Base-by-base conservation (phyloP, 2,888 invertebrate genomes). In the Alsophila aescularia region DNA sequence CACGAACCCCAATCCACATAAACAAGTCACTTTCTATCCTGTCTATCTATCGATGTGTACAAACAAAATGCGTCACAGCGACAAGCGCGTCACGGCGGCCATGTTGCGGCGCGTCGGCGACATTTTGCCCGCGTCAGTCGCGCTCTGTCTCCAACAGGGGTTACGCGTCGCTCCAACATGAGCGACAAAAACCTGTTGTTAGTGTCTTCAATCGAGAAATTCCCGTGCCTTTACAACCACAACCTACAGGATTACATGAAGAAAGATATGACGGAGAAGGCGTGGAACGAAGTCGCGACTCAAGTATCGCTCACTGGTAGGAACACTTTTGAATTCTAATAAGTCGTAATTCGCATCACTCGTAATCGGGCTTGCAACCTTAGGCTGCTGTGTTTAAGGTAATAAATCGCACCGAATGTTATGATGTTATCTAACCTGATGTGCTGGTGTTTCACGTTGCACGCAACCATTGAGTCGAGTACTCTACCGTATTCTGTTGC, bases 201-300 rank as follows among this genome's bases (percentile, higher is more conserved):
- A 39, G 69, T 80, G 8, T 69, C 70, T 50, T 51, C 73, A 39
- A 72, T 80, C 16, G 72, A 76, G 61, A 72, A 68, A 51, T 72
- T 63, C 52, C 75, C 72, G 36, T 78, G 77, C 50, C 43, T 80
- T 5, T 80, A 80, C 51, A 79, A 80, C 53, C 66, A 62, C 36
- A 68, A 64, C 54, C 58, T 72, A 35, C 50, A 58, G 1, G 79
- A 79, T 21, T 80, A 79, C 52, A 65, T 70, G 49, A 75, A 70
- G 56, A 80, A 73, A 58, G 79, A 80, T 37, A 41, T 72, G 2
- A 72, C 72, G 10, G 79, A 80, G 29, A 67, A 60, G 50, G 77
- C 78, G 8, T 80, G 79, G 79, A 59, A 40, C 21, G 79, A 78
- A 64, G 73, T 80, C 36, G 69, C 78, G 2, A 60, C 55, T 27